Percentiles rank a stretch among this genome's conserved stretches.
Evolutionary conservation across 2,888 invertebrate genomes (phyloP).

Genomic region (Pristionchus exspectatus): DNA sequence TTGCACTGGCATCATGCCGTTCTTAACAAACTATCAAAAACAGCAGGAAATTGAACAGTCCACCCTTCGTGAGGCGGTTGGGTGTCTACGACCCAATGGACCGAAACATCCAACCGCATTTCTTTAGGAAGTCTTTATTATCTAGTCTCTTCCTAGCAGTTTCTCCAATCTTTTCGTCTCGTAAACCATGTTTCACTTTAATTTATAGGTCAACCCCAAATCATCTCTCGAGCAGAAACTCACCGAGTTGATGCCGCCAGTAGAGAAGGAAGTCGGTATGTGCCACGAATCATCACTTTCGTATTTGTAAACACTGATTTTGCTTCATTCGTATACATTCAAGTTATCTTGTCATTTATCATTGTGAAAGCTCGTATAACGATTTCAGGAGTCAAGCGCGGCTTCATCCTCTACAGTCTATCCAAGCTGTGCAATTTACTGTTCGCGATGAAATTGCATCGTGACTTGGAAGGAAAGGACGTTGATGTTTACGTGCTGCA

Average conservation of each 20-base stretch:
- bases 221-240: conserved; percentile 33
- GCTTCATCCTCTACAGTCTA: conserved; percentile 66
- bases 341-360: background rate
- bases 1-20: too few species aligned
- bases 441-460: conserved; percentile 71
- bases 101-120: too few species aligned
- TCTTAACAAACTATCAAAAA: too few species aligned
- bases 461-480: conserved; percentile 68
- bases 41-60: too few species aligned
- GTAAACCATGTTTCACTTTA: too few species aligned
- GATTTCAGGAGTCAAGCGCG: background rate
- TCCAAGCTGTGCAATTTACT: conserved; percentile 76
- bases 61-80: too few species aligned
- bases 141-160: too few species aligned
- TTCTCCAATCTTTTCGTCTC: too few species aligned
- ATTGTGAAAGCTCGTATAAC: background rate
- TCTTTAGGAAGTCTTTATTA: too few species aligned
- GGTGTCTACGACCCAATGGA: too few species aligned
- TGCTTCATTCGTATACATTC: background rate
- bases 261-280: background rate
- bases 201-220: background rate
- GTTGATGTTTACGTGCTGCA: conserved; percentile 86
- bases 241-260: background rate
- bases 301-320: background rate
- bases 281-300: background rate